Base-by-base conservation (phyloP, 2,797 vertebrate genomes). In the Tenualosa ilisha region DNA sequence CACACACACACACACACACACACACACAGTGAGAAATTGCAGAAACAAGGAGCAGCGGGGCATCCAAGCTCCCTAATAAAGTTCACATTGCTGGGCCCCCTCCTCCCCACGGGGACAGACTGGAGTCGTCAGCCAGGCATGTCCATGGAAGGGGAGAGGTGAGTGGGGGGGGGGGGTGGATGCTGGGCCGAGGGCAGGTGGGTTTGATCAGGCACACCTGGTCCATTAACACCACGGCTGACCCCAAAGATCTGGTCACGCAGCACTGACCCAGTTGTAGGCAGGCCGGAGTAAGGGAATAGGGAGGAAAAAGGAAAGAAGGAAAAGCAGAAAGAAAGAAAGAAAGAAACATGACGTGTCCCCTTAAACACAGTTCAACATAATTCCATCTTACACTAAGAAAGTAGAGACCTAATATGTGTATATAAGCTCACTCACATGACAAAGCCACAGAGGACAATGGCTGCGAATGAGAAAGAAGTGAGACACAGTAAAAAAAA, bases 11-110 rank as follows among this genome's bases (percentile, higher is more conserved):
- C 22, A 63, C 6, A 53, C 59, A n/a, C 59, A 61, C 6, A 26
- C 59, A 61, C 20, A 61, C 6, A 26, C 0, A 59, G 17, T 59
- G 17, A 59, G 13, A 59, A 1, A n/a, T 20, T 20, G 0, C 63
- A 65, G 63, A 31, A 6, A 85, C 9, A 89, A 89, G 88, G 86
- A 87, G 63, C 85, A 86, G 65, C 87, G 88, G 86, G 86, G 56
- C 86, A 86, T 59, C 54, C 1, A 17, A 86, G 82, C 86, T 87
- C 54, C 84, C 46, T 87, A 89, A 90, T 90, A 87, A 91, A 88
- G 68, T 87, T 86, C 89, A 86, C 83, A 85, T 86, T 87, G 85
- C 85, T 61, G 83, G 88, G 85, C 89, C 85, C 82, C 84, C 53
- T 24, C 7, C n/a, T 83, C 72, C 75, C 75, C 83, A 81, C 40